A percentile compares a stretch with the other conserved stretches of the same genome.
Conservation (phyloP, 2,888 invertebrate species). For the Scaptomyza reducta region DNA sequence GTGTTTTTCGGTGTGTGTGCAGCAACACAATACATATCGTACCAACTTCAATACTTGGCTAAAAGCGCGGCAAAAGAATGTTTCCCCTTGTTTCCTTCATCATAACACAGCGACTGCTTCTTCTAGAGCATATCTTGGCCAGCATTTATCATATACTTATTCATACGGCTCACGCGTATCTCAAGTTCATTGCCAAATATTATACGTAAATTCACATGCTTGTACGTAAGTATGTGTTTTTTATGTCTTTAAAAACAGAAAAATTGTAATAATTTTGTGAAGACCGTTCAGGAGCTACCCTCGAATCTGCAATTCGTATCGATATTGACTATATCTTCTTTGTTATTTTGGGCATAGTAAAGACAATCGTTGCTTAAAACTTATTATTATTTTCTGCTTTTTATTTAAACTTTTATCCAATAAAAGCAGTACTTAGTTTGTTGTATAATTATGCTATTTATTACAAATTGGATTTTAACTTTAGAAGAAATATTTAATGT, state of each 20-base stretch:
- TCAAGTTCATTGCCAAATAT: slow-evolving; percentile 82
- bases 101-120: slow-evolving; percentile 17
- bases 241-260: slow-evolving; percentile 18
- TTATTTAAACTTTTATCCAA: no score
- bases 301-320: not conserved
- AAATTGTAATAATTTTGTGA: no score
- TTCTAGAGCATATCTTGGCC: slow-evolving; percentile 51
- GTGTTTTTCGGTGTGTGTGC: not conserved
- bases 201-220: slow-evolving; percentile 11
- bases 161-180: slow-evolving; percentile 75
- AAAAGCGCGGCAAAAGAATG: slow-evolving; percentile 19
- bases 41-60: slow-evolving; percentile 8
- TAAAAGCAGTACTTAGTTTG: no score
- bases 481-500: no score
- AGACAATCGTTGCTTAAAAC: no score
- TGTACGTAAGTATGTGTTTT: not conserved
- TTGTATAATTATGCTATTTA: no score
- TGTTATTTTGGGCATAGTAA: not conserved
- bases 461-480: no score
- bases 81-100: not conserved
- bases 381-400: no score
- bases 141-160: slow-evolving; percentile 54
- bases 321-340: not conserved
- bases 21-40: not conserved
- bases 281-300: slow-evolving; percentile 5